These are phyloP conservation scores for Synanthedon vespiformis DNA, from an alignment of 2,888 invertebrate genomes.

Conservation along the genomic window DNA sequence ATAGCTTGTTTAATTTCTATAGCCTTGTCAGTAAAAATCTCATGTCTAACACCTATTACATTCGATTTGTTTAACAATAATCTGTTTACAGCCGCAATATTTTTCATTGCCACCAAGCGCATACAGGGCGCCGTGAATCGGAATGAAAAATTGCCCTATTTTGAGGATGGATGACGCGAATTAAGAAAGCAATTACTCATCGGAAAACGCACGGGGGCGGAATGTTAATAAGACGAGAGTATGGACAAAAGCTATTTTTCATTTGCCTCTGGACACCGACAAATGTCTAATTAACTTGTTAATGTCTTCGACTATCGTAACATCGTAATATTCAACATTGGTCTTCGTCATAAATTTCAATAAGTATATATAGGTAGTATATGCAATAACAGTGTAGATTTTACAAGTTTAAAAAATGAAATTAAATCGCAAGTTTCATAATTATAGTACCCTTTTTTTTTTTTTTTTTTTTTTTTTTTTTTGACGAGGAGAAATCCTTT, in stretches of 20 bases:
- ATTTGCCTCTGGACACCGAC: slow-evolving; percentile 47
- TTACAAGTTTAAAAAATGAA: no score
- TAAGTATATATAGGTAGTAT: no score
- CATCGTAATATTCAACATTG: no score
- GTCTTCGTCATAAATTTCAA: no score
- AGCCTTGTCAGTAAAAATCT: slow-evolving; percentile 3
- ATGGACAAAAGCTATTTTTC: slow-evolving; percentile 54
- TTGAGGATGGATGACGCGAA: slow-evolving; percentile 69
- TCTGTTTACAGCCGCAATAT: slow-evolving; percentile 2
- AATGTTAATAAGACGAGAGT: slow-evolving; percentile 65
- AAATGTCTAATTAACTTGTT: slow-evolving; percentile 53
- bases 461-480: no score
- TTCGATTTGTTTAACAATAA: neutral
- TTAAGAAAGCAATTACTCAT: slow-evolving; percentile 72
- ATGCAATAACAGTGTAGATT: no score
- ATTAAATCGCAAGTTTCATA: no score
- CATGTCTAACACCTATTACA: no score
- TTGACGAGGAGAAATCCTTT: no score
- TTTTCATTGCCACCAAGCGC: slow-evolving; percentile 32
- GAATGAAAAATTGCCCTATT: slow-evolving; percentile 68
- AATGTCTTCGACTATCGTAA: slow-evolving; percentile 15
- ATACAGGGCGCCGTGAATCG: slow-evolving; percentile 28
- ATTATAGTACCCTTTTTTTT: no score
- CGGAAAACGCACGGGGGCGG: slow-evolving; percentile 59
- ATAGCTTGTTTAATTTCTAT: slow-evolving; percentile 3